phyloP scores from a whole-genome alignment of 2,797 vertebrate species.

The Vespertilio murinus region DNA sequence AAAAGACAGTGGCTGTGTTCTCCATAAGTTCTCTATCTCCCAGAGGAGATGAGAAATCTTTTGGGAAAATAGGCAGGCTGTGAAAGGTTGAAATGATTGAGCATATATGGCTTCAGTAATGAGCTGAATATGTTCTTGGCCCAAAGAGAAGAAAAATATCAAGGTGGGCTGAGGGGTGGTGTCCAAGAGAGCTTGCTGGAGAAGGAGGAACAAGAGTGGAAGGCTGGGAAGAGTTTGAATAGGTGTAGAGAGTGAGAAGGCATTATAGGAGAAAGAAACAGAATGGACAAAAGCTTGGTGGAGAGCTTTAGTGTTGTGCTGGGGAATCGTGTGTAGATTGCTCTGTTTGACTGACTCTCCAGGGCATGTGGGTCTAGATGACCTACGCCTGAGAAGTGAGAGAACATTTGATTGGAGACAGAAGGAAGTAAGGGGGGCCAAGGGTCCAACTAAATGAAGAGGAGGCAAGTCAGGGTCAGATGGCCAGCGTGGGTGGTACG shows the following conservation, averaged over 20 bases:
- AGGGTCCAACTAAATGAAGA: background rate
- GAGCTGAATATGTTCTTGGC: background rate
- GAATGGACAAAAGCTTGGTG: background rate
- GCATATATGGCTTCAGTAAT: background rate
- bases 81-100: background rate
- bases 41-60: slow-evolving; percentile 13
- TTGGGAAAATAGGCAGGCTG: background rate
- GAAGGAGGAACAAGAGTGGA: slow-evolving; percentile 10
- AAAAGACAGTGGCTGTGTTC: background rate
- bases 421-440: background rate
- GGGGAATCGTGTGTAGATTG: background rate
- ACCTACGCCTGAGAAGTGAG: background rate
- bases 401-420: slow-evolving; percentile 13
- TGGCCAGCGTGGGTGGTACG: background rate
- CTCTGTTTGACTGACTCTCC: slow-evolving; percentile 16
- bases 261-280: background rate
- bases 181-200: background rate
- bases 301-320: background rate
- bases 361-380: slow-evolving; percentile 3
- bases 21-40: background rate
- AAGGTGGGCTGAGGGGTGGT: background rate
- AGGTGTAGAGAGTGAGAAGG: background rate
- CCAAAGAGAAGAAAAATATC: background rate
- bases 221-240: slow-evolving; percentile 10
- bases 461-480: slow-evolving; percentile 38